Conservation (phyloP, 2,797 vertebrate genomes). For the Ptychadena robeensis region DNA sequence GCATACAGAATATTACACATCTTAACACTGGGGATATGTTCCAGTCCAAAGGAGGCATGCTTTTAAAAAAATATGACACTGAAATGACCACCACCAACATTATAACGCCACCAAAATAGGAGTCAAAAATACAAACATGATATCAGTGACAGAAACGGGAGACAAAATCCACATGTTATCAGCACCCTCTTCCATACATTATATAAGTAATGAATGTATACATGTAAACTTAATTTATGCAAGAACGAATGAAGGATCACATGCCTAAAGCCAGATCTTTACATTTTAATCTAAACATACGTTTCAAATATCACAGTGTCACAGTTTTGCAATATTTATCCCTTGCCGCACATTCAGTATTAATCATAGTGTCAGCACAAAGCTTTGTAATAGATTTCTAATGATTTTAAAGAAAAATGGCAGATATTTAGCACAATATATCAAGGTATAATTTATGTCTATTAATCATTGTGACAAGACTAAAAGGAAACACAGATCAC, state of each 20-base stretch:
- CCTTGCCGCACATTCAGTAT: slow-evolving; percentile 64
- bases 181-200: not conserved
- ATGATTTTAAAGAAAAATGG: slow-evolving; percentile 71
- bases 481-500: slow-evolving; percentile 70
- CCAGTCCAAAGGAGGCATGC: too few species aligned
- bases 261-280: slow-evolving; percentile 25
- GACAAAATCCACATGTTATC: too few species aligned
- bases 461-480: slow-evolving; percentile 70
- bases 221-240: slow-evolving; percentile 21
- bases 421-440: slow-evolving; percentile 72
- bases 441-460: slow-evolving; percentile 69
- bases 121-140: not conserved
- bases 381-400: slow-evolving; percentile 70
- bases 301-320: slow-evolving; percentile 44
- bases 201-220: not conserved
- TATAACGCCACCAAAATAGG: not conserved
- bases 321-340: slow-evolving; percentile 64
- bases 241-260: slow-evolving; percentile 28
- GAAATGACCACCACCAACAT: not conserved
- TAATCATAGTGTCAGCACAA: slow-evolving; percentile 66
- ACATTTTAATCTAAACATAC: slow-evolving; percentile 54
- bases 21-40: too few species aligned
- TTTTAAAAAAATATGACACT: not conserved
- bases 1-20: too few species aligned
- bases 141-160: too few species aligned